These are phyloP conservation scores for Matsumyia berberina DNA, from an alignment of 2,888 invertebrate species.

Conservation along the genomic window DNA sequence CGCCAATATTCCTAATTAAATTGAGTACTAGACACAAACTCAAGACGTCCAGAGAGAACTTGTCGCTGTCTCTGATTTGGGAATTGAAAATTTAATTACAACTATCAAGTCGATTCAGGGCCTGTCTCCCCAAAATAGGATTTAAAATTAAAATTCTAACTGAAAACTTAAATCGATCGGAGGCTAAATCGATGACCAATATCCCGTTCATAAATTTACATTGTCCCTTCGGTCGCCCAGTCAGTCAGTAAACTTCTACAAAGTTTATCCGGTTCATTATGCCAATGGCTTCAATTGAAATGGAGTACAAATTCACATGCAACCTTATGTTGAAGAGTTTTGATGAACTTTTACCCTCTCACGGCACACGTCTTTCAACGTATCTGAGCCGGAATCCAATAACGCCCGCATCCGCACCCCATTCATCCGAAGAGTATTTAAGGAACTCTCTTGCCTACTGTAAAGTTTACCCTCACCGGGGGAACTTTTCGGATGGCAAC, in stretches of 20 bases:
- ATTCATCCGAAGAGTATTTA: constrained; percentile 54
- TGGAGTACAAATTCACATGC: constrained; percentile 65
- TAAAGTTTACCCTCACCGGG: constrained; percentile 59
- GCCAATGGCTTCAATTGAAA: constrained; percentile 69
- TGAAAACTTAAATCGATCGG: constrained; percentile 38
- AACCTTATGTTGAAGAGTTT: constrained; percentile 64
- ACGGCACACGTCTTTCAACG: constrained; percentile 15
- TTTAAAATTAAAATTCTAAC: constrained; percentile 32
- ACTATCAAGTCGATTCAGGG: background rate
- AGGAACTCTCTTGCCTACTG: constrained; percentile 36
- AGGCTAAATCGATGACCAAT: constrained; percentile 52
- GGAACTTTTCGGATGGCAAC: constrained; percentile 57
- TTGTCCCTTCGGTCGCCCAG: constrained; percentile 8
- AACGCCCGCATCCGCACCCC: constrained; percentile 45
- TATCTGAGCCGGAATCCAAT: constrained; percentile 32
- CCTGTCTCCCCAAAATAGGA: background rate
- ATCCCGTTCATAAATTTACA: constrained; percentile 40
- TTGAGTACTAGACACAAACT: constrained; percentile 23
- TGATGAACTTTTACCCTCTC: constrained; percentile 58
- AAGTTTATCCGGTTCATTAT: constrained; percentile 73
- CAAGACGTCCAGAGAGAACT: background rate
- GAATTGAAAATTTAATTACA: constrained; percentile 31
- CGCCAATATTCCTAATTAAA: constrained; percentile 58
- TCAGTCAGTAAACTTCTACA: constrained; percentile 57
- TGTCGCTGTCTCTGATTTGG: background rate